Evolutionary conservation across 2,113 vertebrate species (phyloP).

Genomic region (Podarcis cretensis): DNA sequence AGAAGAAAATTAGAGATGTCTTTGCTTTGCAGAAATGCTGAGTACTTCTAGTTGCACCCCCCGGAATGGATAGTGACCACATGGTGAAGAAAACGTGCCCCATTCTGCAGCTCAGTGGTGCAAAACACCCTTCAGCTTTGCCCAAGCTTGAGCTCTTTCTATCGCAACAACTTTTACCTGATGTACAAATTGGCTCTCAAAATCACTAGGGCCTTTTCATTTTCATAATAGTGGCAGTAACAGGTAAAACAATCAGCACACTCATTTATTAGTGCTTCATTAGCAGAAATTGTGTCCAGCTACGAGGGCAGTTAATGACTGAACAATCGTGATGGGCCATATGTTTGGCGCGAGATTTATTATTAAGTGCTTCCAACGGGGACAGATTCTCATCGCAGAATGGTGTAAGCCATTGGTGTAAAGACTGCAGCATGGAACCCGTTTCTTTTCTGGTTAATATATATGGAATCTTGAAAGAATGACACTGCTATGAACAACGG

Average conservation of each 20-base stretch:
- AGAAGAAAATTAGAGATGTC: neutral
- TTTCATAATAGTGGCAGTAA: slow-evolving; percentile 21
- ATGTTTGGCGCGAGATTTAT: slow-evolving; percentile 26
- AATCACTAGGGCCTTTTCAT: slow-evolving; percentile 26
- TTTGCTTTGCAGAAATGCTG: neutral
- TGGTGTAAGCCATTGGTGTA: neutral
- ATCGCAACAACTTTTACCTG: slow-evolving; percentile 13
- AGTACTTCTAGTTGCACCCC: neutral
- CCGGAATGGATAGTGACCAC: no score
- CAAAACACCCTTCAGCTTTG: neutral
- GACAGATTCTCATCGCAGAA: neutral
- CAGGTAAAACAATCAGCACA: slow-evolving; percentile 22
- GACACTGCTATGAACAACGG: neutral
- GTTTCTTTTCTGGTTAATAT: neutral
- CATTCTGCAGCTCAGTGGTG: neutral
- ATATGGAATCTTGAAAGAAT: neutral
- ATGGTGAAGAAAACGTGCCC: neutral
- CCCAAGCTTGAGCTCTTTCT: neutral
- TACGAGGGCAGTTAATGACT: slow-evolving; percentile 24
- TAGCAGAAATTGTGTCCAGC: slow-evolving; percentile 23
- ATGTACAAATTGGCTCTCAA: slow-evolving; percentile 9
- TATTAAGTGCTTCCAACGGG: slow-evolving; percentile 22
- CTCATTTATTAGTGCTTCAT: slow-evolving; percentile 27
- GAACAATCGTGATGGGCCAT: slow-evolving; percentile 23
- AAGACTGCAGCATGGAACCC: neutral